Evolutionary conservation across 1,140 invertebrate genomes (phyloP).

Genomic region (Trichogramma pretiosum): DNA sequence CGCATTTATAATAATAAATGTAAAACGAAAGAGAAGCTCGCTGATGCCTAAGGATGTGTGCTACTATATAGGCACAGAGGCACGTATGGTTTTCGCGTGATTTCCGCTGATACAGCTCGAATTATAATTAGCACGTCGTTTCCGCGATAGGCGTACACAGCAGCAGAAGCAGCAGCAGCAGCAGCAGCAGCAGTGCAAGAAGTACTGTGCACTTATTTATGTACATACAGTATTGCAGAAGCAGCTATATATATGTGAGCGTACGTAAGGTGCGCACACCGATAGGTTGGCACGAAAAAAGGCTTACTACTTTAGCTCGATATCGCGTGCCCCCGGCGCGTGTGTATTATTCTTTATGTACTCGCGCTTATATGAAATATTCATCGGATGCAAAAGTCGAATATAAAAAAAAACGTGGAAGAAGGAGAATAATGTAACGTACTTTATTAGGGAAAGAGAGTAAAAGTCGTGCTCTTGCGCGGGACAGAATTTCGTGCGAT

Average conservation of each 20-base stretch:
- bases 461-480: neutral
- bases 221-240: neutral
- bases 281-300: slow-evolving; percentile 8
- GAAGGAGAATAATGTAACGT: neutral
- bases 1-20: no score
- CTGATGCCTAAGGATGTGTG: no score
- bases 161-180: no score
- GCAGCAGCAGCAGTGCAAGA: no score
- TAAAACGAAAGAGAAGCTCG: no score
- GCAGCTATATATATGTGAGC: no score
- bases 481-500: no score
- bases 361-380: slow-evolving; percentile 27
- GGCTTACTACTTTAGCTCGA: no score
- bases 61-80: no score
- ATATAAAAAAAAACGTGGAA: neutral
- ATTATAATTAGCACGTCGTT: slow-evolving; percentile 17
- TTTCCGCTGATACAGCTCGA: slow-evolving; percentile 12
- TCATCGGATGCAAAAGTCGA: slow-evolving; percentile 32
- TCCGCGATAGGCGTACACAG: neutral
- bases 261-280: slow-evolving; percentile 4
- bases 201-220: no score
- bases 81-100: slow-evolving; percentile 16
- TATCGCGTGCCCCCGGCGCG: slow-evolving; percentile 8
- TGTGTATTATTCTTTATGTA: no score
- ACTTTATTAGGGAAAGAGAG: neutral